phyloP scores from a whole-genome alignment of 1,140 invertebrate genomes.

The Liolophura sinensis region DNA sequence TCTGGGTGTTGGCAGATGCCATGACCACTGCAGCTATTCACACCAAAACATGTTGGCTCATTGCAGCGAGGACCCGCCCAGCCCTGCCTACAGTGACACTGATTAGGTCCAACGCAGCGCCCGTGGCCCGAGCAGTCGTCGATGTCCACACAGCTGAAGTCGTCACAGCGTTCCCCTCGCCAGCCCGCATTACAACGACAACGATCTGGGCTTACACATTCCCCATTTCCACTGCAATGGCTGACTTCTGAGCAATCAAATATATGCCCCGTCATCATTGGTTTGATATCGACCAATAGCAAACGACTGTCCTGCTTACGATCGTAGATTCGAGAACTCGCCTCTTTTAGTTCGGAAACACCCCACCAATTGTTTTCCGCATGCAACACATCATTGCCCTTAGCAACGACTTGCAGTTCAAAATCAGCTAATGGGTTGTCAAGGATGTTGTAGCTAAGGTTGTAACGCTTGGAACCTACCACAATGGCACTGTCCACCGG shows the following conservation, averaged over 20 bases:
- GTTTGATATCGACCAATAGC: background rate
- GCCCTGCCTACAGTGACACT: constrained; percentile 13
- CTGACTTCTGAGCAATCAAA: constrained; percentile 11
- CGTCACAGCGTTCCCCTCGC: constrained; percentile 13
- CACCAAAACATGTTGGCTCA: constrained; percentile 9
- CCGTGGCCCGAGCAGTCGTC: constrained; percentile 19
- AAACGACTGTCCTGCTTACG: background rate
- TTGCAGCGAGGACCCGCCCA: constrained; percentile 14
- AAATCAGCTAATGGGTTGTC: constrained; percentile 7
- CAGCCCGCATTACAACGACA: constrained; percentile 14
- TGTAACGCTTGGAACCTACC: background rate
- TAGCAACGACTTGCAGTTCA: constrained; percentile 2
- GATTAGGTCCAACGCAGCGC: constrained; percentile 18
- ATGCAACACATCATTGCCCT: background rate
- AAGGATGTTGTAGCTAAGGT: constrained; percentile 7
- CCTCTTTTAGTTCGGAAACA: background rate
- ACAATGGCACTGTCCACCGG: background rate
- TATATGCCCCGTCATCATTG: constrained; percentile 1
- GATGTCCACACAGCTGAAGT: constrained; percentile 16
- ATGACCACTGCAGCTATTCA: constrained; percentile 21
- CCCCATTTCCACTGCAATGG: constrained; percentile 14
- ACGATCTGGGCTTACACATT: constrained; percentile 4
- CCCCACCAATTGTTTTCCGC: constrained; percentile 12
- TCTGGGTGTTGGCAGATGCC: constrained; percentile 25
- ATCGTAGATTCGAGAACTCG: constrained; percentile 1